Base-by-base conservation (phyloP, 2,888 invertebrate species). In the Callosobruchus maculatus region DNA sequence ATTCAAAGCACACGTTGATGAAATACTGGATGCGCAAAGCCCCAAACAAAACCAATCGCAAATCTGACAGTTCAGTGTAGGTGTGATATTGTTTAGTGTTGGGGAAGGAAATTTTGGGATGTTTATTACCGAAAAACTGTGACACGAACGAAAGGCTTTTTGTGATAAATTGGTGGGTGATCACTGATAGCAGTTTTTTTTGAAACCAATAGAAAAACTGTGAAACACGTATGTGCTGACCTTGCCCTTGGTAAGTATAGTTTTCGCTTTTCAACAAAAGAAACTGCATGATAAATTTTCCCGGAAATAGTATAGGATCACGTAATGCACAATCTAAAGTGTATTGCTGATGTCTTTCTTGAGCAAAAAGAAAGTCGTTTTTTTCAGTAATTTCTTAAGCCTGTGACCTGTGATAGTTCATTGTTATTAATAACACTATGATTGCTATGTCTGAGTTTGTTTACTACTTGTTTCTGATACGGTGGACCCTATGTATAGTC, bases 11-110 rank as follows among this genome's bases (percentile, higher is more conserved):
- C 49, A 49, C 49, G 49, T 49, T 49, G 49, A 49, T 18, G 49
- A 18, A 49, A 49, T 13, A 49, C 5, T 7, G 13, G 7, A 7
- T 49, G 49, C 49, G 49, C 49, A 49, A 76, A 74, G 71, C 77
- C 70, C 72, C 22, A 74, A 75, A 74, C 74, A 71, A 75, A 77
- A 73, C 71, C 70, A 71, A 73, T 70, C 74, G 71, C n/a, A 71
- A 73, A 74, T 77, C 78, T 79, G 80, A 80, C 79, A 79, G 78
- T 79, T 78, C 72, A 22, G 77, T 79, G 78, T 80, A 79, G 80
- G 80, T 78, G 80, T 79, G 74, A 21, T 18, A 68, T 68, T 22
- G 68, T 68, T 21, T 68, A 20, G 22, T 68, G 21, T 68, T 68
- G 21, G 68, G 21, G 68, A 22, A 21, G 21, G 68, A 22, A 21